phyloP scores from a whole-genome alignment of 2,888 invertebrate genomes.

The Acrocera orbiculus region DNA sequence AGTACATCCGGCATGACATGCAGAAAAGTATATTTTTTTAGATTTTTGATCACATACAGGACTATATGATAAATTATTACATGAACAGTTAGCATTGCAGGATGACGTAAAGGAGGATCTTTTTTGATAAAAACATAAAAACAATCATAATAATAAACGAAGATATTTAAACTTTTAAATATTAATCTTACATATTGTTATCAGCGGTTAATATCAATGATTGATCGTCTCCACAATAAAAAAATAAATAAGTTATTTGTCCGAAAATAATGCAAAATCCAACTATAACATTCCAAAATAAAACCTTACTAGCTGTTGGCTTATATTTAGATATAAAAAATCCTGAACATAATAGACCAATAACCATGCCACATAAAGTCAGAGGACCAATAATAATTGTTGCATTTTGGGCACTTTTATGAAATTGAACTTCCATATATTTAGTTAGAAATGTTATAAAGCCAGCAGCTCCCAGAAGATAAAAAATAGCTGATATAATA shows the following conservation, averaged over 20 bases:
- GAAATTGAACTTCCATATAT: constrained; percentile 57
- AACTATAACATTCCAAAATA: constrained; percentile 44
- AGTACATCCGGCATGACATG: constrained; percentile 55
- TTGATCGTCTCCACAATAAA: constrained; percentile 37
- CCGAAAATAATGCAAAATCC: constrained; percentile 37
- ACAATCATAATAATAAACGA: too few relatives aligned
- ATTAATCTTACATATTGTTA: too few relatives aligned
- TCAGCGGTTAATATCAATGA: too few relatives aligned
- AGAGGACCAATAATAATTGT: constrained; percentile 46
- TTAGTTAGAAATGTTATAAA: constrained; percentile 56
- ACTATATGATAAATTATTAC: constrained; percentile 39
- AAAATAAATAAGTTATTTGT: constrained; percentile 36
- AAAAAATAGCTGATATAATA: constrained; percentile 46
- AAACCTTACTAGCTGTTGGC: constrained; percentile 37
- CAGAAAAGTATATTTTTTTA: constrained; percentile 45
- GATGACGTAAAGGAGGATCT: constrained; percentile 35
- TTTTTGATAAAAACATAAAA: background rate
- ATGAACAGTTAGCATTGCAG: constrained; percentile 43
- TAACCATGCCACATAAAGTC: constrained; percentile 39
- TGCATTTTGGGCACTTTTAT: constrained; percentile 43
- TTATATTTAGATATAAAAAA: constrained; percentile 40
- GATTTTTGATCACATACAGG: constrained; percentile 43
- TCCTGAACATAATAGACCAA: constrained; percentile 42
- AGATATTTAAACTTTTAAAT: too few relatives aligned
- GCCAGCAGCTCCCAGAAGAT: constrained; percentile 42